These are phyloP conservation scores for Oryzias javanicus DNA, from an alignment of 2,113 vertebrate genomes.

Conservation along the genomic window DNA sequence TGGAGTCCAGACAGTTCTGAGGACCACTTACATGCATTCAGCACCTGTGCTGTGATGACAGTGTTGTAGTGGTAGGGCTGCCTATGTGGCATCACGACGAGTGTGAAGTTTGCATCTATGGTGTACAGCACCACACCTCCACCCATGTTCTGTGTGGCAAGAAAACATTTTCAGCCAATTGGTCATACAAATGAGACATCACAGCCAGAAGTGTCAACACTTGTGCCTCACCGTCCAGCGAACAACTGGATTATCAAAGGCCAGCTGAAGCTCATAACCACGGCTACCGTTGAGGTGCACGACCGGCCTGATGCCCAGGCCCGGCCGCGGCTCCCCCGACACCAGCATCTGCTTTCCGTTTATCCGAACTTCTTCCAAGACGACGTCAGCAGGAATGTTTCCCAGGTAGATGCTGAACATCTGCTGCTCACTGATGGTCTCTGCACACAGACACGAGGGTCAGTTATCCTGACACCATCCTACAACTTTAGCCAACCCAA, in stretches of 20 bases:
- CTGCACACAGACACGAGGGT: slow-evolving; percentile 17
- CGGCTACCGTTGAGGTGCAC: slow-evolving; percentile 38
- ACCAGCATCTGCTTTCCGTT: slow-evolving; percentile 35
- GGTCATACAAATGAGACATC: not conserved
- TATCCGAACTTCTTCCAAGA: slow-evolving; percentile 39
- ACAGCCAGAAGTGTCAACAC: too few species aligned
- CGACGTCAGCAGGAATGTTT: slow-evolving; percentile 55
- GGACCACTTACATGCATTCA: slow-evolving; percentile 46
- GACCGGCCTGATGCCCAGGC: slow-evolving; percentile 17
- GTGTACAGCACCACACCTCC: slow-evolving; percentile 49
- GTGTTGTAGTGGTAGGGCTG: slow-evolving; percentile 49
- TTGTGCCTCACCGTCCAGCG: slow-evolving; percentile 34
- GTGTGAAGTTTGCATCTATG: slow-evolving; percentile 51
- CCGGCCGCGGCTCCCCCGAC: not conserved
- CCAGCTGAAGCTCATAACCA: slow-evolving; percentile 34
- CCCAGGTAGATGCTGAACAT: slow-evolving; percentile 58
- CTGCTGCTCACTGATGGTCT: slow-evolving; percentile 19
- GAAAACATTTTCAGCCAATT: not conserved
- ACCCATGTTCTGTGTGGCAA: slow-evolving; percentile 52
- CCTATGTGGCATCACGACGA: slow-evolving; percentile 37
- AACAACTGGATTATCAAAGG: slow-evolving; percentile 34
- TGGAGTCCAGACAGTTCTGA: not conserved
- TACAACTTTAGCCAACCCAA: not conserved
- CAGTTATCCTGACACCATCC: not conserved
- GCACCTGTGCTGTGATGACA: slow-evolving; percentile 13